phyloP scores from a whole-genome alignment of 1,140 invertebrate genomes.

The Macrotrachela quadricornifera region DNA sequence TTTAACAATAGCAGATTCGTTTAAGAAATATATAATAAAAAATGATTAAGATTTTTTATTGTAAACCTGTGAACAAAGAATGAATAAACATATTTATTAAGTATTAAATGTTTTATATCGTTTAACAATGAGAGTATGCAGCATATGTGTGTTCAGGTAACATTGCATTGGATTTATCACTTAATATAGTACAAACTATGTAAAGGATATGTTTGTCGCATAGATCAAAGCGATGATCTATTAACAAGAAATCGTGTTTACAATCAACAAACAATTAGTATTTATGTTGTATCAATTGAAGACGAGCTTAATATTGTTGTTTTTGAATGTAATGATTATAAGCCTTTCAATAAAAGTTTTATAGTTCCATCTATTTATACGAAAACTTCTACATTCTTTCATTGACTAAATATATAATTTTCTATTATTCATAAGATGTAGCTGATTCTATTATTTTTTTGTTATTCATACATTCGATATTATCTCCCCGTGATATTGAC shows the following conservation, averaged over 20 bases:
- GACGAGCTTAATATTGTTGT: conserved; percentile 81
- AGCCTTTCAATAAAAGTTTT: conserved; percentile 85
- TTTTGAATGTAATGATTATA: conserved; percentile 92
- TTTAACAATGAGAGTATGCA: too few species aligned
- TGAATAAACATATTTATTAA: conserved; percentile 82
- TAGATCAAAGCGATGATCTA: conserved; percentile 85
- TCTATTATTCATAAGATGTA: conserved; percentile 1
- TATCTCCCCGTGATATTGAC: conserved; percentile 86
- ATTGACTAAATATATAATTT: conserved; percentile 37
- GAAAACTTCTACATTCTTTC: conserved; percentile 82
- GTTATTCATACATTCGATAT: conserved; percentile 80
- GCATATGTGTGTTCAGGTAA: conserved; percentile 83
- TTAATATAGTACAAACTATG: conserved; percentile 75
- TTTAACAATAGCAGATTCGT: neutral
- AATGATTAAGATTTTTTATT: conserved; percentile 40
- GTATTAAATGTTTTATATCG: too few species aligned
- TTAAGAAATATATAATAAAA: neutral
- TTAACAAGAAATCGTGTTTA: conserved; percentile 78
- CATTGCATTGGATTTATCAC: conserved; percentile 62
- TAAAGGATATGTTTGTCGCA: conserved; percentile 53
- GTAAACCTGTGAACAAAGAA: conserved; percentile 90
- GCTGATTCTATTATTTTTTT: conserved; percentile 7
- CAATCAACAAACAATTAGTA: conserved; percentile 62
- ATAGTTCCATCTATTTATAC: conserved; percentile 92
- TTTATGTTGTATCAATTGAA: conserved; percentile 62